Conservation (phyloP, 2,113 vertebrate genomes). For the Chrysemys picta region DNA sequence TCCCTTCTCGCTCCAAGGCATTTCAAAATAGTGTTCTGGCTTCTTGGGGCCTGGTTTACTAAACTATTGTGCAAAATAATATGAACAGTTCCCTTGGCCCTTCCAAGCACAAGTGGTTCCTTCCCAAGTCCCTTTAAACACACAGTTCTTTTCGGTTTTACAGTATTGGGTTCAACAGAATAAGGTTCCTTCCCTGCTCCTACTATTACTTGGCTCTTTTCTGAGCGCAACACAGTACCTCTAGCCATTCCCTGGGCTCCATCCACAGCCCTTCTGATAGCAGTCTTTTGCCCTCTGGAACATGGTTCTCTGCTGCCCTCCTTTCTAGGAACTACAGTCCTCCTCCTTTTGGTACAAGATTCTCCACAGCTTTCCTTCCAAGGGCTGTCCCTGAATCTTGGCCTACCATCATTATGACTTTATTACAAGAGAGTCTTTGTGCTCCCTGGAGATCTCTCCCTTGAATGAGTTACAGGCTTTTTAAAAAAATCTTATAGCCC, state of each 20-base stretch:
- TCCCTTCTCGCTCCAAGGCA: too few relatives aligned
- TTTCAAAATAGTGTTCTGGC: neutral
- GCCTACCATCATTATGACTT: neutral
- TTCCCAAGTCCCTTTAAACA: neutral
- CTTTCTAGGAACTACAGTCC: neutral
- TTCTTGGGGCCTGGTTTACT: neutral
- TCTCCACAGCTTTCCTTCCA: neutral
- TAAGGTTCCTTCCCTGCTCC: neutral
- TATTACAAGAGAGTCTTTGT: neutral
- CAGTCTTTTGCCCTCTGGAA: neutral
- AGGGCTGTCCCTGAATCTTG: neutral
- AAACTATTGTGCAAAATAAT: neutral
- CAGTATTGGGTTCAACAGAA: neutral
- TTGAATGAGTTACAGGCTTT: neutral
- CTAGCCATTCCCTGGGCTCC: neutral
- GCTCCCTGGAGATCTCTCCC: neutral
- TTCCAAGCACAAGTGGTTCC: neutral
- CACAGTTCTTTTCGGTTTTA: neutral
- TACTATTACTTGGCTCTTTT: neutral
- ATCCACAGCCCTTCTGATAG: neutral
- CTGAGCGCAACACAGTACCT: too few relatives aligned
- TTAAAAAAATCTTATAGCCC: neutral
- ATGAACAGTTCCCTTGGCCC: neutral
- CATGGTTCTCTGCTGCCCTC: neutral
- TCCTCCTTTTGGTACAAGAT: neutral